Evolutionary conservation across 2,113 vertebrate genomes (phyloP).

Genomic region (Euleptes europaea): DNA sequence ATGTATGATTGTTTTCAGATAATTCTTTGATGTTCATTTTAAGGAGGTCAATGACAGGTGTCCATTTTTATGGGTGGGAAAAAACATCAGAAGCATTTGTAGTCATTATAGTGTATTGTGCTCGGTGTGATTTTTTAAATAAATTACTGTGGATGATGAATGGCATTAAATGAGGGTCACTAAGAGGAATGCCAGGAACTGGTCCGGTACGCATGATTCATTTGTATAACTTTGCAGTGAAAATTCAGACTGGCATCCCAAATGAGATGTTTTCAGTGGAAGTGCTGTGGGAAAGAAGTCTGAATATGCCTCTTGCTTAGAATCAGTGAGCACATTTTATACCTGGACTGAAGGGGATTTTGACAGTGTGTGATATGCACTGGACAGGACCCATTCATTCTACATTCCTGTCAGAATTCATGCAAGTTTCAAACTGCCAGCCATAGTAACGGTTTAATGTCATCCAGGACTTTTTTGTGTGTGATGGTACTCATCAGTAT

Average conservation of each 20-base stretch:
- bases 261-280: accelerated
- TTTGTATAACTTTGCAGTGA: background rate
- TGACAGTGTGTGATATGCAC: background rate
- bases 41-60: accelerated
- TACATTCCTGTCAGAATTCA: background rate
- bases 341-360: background rate
- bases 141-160: background rate
- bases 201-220: background rate
- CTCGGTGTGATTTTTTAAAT: background rate
- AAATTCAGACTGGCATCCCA: background rate
- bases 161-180: background rate
- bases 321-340: background rate
- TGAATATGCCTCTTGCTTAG: background rate
- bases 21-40: background rate
- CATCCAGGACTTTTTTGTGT: no score
- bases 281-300: accelerated
- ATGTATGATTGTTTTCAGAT: background rate
- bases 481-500: no score
- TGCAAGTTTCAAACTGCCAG: background rate
- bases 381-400: background rate
- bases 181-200: background rate
- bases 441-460: background rate
- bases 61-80: background rate
- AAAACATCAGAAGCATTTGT: background rate
- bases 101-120: background rate